Evolutionary conservation across 2,888 invertebrate genomes (phyloP).

Genomic region (Branchipolynoe longqiensis): DNA sequence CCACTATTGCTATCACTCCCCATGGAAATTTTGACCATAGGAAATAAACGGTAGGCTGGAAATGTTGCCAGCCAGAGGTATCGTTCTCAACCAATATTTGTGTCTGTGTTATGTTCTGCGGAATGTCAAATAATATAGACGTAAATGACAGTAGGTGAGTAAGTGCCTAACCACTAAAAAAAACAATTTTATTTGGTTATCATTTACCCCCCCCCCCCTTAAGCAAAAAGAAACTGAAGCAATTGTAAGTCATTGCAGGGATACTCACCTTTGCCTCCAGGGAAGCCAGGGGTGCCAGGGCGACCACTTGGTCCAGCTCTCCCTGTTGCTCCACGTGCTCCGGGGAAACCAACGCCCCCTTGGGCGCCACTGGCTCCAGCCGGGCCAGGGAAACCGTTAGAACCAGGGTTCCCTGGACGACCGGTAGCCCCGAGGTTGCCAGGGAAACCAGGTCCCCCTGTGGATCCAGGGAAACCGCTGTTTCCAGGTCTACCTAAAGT

Average conservation of each 20-base stretch:
- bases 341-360: constrained; percentile 49
- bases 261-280: constrained; percentile 16
- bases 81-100: no score
- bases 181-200: no score
- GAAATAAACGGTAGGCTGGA: no score
- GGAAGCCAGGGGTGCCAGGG: constrained; percentile 46
- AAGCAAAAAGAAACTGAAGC: not conserved
- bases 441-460: constrained; percentile 49
- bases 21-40: no score
- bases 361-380: constrained; percentile 56
- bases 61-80: no score
- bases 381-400: constrained; percentile 66
- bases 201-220: not conserved
- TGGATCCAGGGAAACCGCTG: constrained; percentile 50
- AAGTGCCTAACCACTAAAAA: no score
- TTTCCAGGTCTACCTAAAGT: constrained; percentile 42
- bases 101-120: no score
- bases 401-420: constrained; percentile 46
- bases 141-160: no score
- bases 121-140: no score
- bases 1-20: no score
- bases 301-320: constrained; percentile 17
- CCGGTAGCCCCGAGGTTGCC: constrained; percentile 56
- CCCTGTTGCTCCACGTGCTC: constrained; percentile 53
- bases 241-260: not conserved